A percentile compares a stretch with the other conserved stretches of the same genome.
phyloP scores from a whole-genome alignment of 1,140 invertebrate genomes.

The Drosophila kohkoa region DNA sequence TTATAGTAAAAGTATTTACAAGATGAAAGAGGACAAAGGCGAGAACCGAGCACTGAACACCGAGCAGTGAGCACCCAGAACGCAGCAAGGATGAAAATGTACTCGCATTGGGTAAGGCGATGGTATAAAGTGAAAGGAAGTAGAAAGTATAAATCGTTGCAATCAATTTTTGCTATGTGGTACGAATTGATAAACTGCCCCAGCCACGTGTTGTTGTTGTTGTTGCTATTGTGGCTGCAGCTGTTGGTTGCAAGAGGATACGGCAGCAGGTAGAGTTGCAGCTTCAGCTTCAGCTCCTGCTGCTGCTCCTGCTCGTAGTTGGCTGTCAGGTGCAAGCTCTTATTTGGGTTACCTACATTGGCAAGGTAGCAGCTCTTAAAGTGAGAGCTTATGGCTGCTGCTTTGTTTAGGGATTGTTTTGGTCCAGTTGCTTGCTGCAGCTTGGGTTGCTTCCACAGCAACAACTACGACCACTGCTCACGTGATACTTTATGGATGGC shows the following conservation, averaged over 20 bases:
- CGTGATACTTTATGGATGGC: slow-evolving; percentile 48
- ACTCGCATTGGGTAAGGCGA: slow-evolving; percentile 35
- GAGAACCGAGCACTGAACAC: slow-evolving; percentile 11
- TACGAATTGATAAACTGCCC: slow-evolving; percentile 80
- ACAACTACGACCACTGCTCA: slow-evolving; percentile 22
- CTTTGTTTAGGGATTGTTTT: slow-evolving; percentile 20
- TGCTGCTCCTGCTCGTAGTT: background rate
- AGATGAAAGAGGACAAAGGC: slow-evolving; percentile 66
- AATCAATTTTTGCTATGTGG: slow-evolving; percentile 83
- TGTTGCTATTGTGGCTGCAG: slow-evolving; percentile 20
- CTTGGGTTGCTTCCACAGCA: background rate
- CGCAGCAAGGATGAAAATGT: slow-evolving; percentile 51
- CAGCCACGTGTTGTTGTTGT: slow-evolving; percentile 29
- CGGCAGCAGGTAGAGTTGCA: slow-evolving; percentile 32
- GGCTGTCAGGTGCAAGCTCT: slow-evolving; percentile 52
- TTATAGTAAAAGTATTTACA: slow-evolving; percentile 82
- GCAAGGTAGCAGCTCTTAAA: slow-evolving; percentile 36
- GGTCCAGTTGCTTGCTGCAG: background rate
- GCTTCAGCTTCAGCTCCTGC: background rate
- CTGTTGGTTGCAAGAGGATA: slow-evolving; percentile 46
- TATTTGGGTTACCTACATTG: slow-evolving; percentile 66
- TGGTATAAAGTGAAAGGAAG: slow-evolving; percentile 82
- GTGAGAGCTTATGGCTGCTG: slow-evolving; percentile 43
- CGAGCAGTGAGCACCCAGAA: background rate
- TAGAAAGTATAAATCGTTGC: slow-evolving; percentile 84